These are phyloP conservation scores for Oreochromis mossambicus DNA, from an alignment of 2,797 vertebrate species.

Conservation along the genomic window DNA sequence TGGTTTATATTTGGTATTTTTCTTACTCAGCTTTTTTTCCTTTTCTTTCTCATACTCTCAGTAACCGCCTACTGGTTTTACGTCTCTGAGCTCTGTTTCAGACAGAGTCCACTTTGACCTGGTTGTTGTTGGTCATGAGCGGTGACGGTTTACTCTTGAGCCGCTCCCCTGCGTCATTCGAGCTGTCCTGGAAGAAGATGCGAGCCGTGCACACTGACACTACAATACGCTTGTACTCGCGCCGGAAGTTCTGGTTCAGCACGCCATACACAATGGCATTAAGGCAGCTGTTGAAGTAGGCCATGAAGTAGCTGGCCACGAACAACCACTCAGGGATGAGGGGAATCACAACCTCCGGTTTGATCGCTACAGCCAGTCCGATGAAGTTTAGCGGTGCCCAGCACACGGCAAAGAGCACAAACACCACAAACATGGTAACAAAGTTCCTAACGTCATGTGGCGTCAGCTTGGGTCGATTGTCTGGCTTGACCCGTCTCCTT, in stretches of 20 bases:
- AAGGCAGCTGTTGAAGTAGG: constrained; percentile 99
- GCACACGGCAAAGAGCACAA: constrained; percentile 95
- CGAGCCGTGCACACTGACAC: constrained; percentile 86
- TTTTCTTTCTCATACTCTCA: background rate
- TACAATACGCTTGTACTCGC: constrained; percentile 92
- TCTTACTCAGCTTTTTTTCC: background rate
- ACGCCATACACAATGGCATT: constrained; percentile 97
- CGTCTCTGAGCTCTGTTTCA: constrained; percentile 61
- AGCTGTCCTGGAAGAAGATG: constrained; percentile 87
- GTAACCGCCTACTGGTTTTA: background rate
- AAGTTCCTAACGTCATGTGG: constrained; percentile 94
- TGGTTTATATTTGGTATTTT: constrained; percentile 63
- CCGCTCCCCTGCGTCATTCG: constrained; percentile 84
- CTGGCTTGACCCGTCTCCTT: constrained; percentile 86
- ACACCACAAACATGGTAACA: constrained; percentile 96
- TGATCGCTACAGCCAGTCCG: constrained; percentile 89
- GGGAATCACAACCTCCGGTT: constrained; percentile 79
- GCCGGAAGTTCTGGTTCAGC: constrained; percentile 95
- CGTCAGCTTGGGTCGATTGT: constrained; percentile 85
- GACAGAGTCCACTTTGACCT: constrained; percentile 90
- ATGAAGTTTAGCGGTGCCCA: constrained; percentile 97
- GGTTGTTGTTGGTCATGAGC: constrained; percentile 87
- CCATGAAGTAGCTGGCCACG: constrained; percentile 96
- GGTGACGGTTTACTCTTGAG: constrained; percentile 90
- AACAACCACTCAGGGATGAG: constrained; percentile 95